Evolutionary conservation across 92 coral and sea anemone species (phyloP), one percentile per base, ranked within the genome.

Genomic region (Paragorgia papillata): DNA sequence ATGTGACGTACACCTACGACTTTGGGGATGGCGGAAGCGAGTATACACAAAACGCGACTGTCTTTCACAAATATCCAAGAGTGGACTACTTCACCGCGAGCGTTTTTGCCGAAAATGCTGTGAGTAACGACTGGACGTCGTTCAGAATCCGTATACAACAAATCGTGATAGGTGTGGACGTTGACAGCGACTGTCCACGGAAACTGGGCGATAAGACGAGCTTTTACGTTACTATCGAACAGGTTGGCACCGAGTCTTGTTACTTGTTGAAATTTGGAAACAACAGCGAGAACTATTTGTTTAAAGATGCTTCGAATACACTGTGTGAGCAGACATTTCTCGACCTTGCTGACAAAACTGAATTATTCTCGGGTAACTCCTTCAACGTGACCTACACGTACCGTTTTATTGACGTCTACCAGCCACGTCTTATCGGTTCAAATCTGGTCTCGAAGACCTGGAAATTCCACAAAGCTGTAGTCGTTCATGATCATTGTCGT

Each of bases 161-260:
- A 40, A 84, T 91, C 86, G 83, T 81, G 46, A 83, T 89, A 33
- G 83, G 88, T 35, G 22, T 89, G 0, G 84, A 79, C 49, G 82
- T 91, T 26, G 57, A 74, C 17, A 86, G 86, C 56, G 82, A 91
- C 44, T 64, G 89, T 18, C 97, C 97, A 33, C 82, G 89, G 9
- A 40, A 20, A 15, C 19, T 65, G 32, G 57, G 76, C 10, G 15
- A 27, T 9, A 26, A 63, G 53, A 91, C 93, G 0, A 67, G 75
- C 7, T 80, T 91, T 35, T 26, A 15, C 29, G 56, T 89, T 1
- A 61, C 66, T 19, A 49, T 91, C 41, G 87, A 69, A 13, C 93
- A 91, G 71, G 69, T 64, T 49, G 97, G 97, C 2, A 79, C 82
- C 24, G 81, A 89, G 30, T 76, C 97, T 10, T 91, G 97, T 56